These are phyloP conservation scores for Biston betularia DNA, from an alignment of 2,888 invertebrate species.

Conservation along the genomic window DNA sequence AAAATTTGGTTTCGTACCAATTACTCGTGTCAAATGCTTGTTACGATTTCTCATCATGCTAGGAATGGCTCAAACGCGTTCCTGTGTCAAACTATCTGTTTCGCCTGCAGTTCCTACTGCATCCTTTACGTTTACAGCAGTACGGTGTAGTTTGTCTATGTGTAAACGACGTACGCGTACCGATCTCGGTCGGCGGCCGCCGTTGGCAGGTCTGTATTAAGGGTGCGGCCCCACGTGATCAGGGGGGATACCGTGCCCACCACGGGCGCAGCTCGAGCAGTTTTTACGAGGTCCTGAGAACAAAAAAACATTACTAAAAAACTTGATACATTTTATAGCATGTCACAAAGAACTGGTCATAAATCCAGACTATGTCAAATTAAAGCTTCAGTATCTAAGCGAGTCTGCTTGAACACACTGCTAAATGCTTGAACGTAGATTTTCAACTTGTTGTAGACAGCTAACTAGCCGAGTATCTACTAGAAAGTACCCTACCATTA, in stretches of 20 bases:
- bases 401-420: no score
- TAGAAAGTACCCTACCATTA: no score
- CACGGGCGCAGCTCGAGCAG: slow-evolving; percentile 82
- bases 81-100: not conserved
- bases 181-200: slow-evolving; percentile 59
- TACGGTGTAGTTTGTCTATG: slow-evolving; percentile 46
- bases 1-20: not conserved
- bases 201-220: slow-evolving; percentile 76
- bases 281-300: slow-evolving; percentile 71
- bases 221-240: slow-evolving; percentile 80
- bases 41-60: not conserved
- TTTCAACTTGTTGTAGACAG: no score
- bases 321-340: not conserved
- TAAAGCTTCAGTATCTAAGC: not conserved
- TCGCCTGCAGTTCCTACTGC: slow-evolving; percentile 1
- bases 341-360: not conserved
- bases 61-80: not conserved
- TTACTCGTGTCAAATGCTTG: not conserved
- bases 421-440: no score
- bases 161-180: slow-evolving; percentile 74
- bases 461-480: no score
- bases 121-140: not conserved
- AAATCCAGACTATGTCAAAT: not conserved
- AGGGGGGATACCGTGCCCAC: slow-evolving; percentile 82
- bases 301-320: slow-evolving; percentile 6